These are phyloP conservation scores for Paramisgurnus dabryanus DNA, from an alignment of 2,113 vertebrate species.

Conservation along the genomic window DNA sequence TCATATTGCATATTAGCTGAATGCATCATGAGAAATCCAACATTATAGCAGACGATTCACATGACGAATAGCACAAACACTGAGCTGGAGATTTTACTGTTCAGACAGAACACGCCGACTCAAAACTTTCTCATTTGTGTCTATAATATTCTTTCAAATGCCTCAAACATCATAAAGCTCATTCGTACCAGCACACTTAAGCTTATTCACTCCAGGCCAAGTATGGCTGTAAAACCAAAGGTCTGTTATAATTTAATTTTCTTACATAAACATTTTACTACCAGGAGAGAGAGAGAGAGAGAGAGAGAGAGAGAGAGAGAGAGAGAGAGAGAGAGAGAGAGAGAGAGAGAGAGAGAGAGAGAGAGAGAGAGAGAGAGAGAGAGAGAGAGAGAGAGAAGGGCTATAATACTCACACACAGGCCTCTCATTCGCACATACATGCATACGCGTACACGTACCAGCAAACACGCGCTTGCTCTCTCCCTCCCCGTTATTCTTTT, in stretches of 20 bases:
- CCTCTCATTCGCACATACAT: background rate
- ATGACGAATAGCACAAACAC: conserved; percentile 46
- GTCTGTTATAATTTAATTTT: background rate
- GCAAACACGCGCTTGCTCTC: conserved; percentile 5
- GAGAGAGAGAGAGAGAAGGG: background rate
- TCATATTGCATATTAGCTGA: conserved; percentile 71
- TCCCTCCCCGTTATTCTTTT: background rate
- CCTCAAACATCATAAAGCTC: conserved; percentile 14
- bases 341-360: conserved; percentile 1
- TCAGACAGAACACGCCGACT: background rate
- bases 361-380: conserved; percentile 8
- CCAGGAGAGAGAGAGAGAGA: conserved; percentile 6
- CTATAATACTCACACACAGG: background rate
- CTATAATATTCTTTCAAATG: conserved; percentile 9
- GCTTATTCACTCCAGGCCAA: conserved; percentile 28
- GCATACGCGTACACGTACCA: conserved; percentile 29
- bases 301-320: conserved; percentile 10
- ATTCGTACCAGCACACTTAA: conserved; percentile 21
- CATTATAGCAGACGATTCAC: conserved; percentile 60
- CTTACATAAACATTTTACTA: conserved; percentile 20
- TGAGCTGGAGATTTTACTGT: conserved; percentile 24
- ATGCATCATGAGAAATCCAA: conserved; percentile 64
- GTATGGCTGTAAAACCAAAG: conserved; percentile 33
- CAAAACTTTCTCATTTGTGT: background rate
- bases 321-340: conserved; percentile 19